phyloP scores from a whole-genome alignment of 2,113 vertebrate genomes.

The Ammospiza nelsoni region DNA sequence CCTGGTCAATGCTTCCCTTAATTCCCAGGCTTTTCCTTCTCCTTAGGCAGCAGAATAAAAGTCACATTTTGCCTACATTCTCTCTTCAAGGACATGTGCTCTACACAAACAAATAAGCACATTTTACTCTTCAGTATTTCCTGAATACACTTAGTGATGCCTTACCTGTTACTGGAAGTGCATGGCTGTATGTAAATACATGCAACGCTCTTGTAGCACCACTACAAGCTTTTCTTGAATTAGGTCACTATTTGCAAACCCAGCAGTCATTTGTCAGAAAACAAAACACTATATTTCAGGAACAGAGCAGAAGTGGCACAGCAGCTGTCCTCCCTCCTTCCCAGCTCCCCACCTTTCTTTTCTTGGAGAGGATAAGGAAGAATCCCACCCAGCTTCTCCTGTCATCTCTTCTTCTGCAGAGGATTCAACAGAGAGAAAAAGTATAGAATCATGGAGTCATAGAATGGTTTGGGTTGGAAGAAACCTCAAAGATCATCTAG shows the following conservation, averaged over 20 bases:
- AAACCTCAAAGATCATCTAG: neutral
- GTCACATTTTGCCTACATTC: neutral
- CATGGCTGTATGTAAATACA: neutral
- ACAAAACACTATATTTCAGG: neutral
- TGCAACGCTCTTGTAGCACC: neutral
- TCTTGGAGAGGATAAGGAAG: neutral
- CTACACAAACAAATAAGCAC: neutral
- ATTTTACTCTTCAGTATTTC: neutral
- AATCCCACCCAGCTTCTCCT: neutral
- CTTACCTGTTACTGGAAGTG: neutral
- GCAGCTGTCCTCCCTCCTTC: neutral
- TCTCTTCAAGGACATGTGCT: neutral
- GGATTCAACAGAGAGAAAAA: neutral
- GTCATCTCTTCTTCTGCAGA: neutral
- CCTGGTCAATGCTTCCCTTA: neutral
- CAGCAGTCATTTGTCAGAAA: neutral
- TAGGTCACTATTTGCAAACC: neutral
- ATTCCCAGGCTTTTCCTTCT: neutral
- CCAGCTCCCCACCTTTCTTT: neutral
- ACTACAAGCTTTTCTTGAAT: neutral
- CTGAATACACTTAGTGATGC: neutral
- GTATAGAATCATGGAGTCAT: neutral
- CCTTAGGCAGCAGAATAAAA: neutral
- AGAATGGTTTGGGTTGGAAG: neutral
- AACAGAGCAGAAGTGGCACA: neutral